Base-by-base conservation (phyloP, 92 coral and sea anemone genomes). In the Epizoanthus scotinus region DNA sequence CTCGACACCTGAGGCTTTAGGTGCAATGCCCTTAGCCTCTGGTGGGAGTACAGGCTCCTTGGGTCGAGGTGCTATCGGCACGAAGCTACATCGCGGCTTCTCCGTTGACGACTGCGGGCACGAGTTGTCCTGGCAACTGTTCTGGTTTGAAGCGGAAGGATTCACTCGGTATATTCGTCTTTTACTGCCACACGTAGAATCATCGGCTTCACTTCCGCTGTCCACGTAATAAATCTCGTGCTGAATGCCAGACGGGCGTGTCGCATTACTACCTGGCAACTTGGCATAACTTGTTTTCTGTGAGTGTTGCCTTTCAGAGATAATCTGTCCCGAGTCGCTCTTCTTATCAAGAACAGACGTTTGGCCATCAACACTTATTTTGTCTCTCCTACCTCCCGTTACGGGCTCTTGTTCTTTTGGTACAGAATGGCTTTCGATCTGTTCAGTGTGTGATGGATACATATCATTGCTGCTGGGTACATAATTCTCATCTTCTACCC, bases 61-160 rank as follows among this genome's bases (percentile, higher is more conserved):
- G 2, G 81, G 81, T 24, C 81, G 69, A n/a, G 81, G 81, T 22
- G 81, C 81, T 21, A 75, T 75, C 5, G 81, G 81, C 27, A 75
- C 57, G 27, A 34, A 75, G 36, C 81, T 75, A 14, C 67, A 47
- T 13, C 12, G 52, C 14, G 52, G 52, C 1, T 47, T 47, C 52
- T 47, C 52, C 14, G 52, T 47, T 8, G 52, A 10, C 10, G 52
- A 47, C 52, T 47, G 52, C 17, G 52, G 15, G 17, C 15, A 13
- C 12, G 28, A 18, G 8, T 38, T 75, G 17, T 75, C 58, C 68
- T 75, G 81, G 36, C 81, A 31, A 26, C 34, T 10, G 42, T 55
- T 60, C 55, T 8, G 55, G 40, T 54, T 22, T 10, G 67, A 31
- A 59, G 27, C 57, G 20, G 81, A 59, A 17, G 69, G 81, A 14